Evolutionary conservation across 1,140 invertebrate genomes (phyloP), one percentile per base, ranked within the genome.

Genomic region (Panulirus ornatus): DNA sequence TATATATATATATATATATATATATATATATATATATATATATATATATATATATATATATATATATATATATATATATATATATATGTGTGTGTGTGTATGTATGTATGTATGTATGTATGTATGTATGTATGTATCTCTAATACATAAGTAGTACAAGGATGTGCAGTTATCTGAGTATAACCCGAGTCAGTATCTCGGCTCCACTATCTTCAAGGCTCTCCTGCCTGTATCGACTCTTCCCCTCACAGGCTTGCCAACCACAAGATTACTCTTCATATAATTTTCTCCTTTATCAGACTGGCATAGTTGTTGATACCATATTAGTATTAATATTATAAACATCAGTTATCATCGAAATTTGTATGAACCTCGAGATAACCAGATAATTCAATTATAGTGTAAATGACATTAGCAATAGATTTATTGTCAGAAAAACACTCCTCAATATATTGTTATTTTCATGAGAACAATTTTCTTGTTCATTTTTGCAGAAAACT

Each of bases 191-290:
- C n/a, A n/a, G n/a, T n/a, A n/a, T n/a, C n/a, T 51, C 76, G 34
- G 42, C 42, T 22, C 36, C 30, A 51, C 76, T 79, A 79, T 79
- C 75, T 76, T 76, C 22, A 9, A 73, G 70, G 30, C 76, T 30
- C 51, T 81, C 36, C 51, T 58, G 78, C 40, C n/a, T 44, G 83
- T 85, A 85, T 85, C 70, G 83, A 85, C 83, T 85, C 70, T 58
- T 81, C 34, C 40, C 40, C 66, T 40, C 22, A 14, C 83, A 85
- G 83, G 63, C 9, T 27, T 85, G 27, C 83, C 83, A 85, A 85
- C 83, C 66, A 75, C 40, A 71, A 19, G 14, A 42, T 27, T n/a
- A n/a, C n/a, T n/a, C 38, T 19, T 42, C 34, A n/a, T n/a, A n/a
- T n/a, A n/a, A n/a, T n/a, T n/a, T n/a, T n/a, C n/a, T n/a, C n/a